Evolutionary conservation across 2,888 invertebrate genomes (phyloP), one percentile per base, ranked within the genome.

Genomic region (Sisyra nigra): DNA sequence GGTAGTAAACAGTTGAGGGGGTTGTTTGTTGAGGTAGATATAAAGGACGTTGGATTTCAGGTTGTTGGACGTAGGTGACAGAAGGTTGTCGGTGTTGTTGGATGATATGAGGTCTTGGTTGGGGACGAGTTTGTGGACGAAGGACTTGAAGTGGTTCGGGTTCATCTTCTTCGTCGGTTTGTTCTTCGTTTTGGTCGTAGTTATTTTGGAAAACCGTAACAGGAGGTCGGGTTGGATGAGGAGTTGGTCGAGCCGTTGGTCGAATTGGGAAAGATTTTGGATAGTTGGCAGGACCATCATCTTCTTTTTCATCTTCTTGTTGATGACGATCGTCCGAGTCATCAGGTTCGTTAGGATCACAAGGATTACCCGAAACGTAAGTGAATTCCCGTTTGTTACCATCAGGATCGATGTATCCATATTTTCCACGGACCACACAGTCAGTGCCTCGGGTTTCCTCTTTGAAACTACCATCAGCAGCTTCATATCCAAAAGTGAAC

Each of bases 371-470:
- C 17, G 83, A 83, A 1, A 85, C 85, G 62, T 87, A 87, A 4
- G 82, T 83, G 63, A 87, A 86, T 60, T 87, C 86, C 50, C 86
- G 65, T 55, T 83, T 83, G 64, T 85, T 83, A 51, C 87, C 87
- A 51, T 85, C 84, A 1, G 86, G 86, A 62, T 87, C 87, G 9
- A 87, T 68, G 65, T 87, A 87, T 15, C 87, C 87, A 60, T 87
- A 87, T 60, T 86, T 86, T 42, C 87, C 87, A 46, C 85, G 72
- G 4, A 86, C 86, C 0, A 87, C 84, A 59, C 86, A 87, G 62
- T 87, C 86, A 1, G 82, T 80, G 39, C 85, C 86, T 45, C 86
- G 66, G 3, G 85, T 86, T 60, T 87, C 86, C 56, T 87, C 86
- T 56, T 86, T 86, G 68, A 86, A 87, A 47, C 81, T 81, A 1